Percentiles rank a stretch among this genome's conserved stretches.
phyloP scores from a whole-genome alignment of 2,113 vertebrate species.

The Physeter macrocephalus region DNA sequence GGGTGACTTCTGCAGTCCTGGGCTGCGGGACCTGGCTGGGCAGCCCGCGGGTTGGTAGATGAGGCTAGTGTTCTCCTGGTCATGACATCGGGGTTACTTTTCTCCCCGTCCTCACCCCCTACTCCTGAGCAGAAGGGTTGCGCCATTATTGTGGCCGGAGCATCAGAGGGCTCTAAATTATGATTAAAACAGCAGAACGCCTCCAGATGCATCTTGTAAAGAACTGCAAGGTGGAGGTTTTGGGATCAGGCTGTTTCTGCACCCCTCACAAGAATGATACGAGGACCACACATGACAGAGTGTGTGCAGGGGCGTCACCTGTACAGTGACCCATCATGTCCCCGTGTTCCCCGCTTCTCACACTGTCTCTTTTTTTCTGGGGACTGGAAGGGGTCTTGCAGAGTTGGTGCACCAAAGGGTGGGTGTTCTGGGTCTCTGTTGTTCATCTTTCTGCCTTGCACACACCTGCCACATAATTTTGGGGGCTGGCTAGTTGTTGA shows the following conservation, averaged over 20 bases:
- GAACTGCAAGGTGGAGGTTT: not conserved
- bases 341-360: not conserved
- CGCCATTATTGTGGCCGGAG: not conserved
- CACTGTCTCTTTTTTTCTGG: rapidly evolving
- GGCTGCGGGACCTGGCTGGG: not conserved
- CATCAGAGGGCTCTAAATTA: not conserved
- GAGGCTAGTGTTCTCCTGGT: not conserved
- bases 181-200: not conserved
- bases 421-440: not conserved
- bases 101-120: rapidly evolving
- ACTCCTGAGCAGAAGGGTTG: not conserved
- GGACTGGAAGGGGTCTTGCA: not conserved
- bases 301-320: rapidly evolving
- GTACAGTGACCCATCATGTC: not conserved
- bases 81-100: not conserved
- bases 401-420: not conserved
- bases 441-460: not conserved
- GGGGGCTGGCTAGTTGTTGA: not conserved
- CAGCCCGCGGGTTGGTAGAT: rapidly evolving
- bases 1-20: not conserved
- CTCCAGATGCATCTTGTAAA: not conserved
- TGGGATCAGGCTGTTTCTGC: not conserved
- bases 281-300: rapidly evolving
- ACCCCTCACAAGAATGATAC: not conserved
- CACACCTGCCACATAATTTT: not conserved